Evolutionary conservation across 1,140 invertebrate species (phyloP).

Genomic region (Helicoverpa zea): DNA sequence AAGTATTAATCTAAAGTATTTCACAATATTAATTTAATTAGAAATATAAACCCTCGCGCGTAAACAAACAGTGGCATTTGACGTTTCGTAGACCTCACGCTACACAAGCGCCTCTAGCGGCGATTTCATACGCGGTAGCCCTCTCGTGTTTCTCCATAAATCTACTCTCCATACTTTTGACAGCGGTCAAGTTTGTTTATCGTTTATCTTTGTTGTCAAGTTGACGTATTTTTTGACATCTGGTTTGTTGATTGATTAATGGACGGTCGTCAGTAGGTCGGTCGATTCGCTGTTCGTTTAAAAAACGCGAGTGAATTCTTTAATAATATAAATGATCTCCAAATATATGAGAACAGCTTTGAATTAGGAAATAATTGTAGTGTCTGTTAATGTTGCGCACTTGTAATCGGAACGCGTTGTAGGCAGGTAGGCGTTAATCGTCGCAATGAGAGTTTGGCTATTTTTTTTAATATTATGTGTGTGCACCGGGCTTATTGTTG

Average conservation of each 20-base stretch:
- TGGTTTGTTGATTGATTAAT: conserved; percentile 43
- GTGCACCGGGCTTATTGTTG: conserved; percentile 67
- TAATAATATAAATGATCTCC: conserved; percentile 10
- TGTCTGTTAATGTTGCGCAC: conserved; percentile 24
- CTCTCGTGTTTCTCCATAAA: no score
- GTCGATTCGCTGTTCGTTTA: background rate
- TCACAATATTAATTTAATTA: no score
- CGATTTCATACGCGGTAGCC: no score
- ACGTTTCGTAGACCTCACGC: no score
- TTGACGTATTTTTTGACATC: conserved; percentile 22
- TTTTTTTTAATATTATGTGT: conserved; percentile 73
- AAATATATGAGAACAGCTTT: background rate
- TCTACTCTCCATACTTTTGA: background rate
- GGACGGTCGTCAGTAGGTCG: background rate
- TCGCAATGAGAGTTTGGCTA: conserved; percentile 69
- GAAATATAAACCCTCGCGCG: no score
- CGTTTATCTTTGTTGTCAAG: background rate
- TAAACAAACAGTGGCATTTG: no score
- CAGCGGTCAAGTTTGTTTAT: background rate
- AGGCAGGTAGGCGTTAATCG: conserved; percentile 62
- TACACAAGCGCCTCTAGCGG: no score
- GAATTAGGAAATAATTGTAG: conserved; percentile 4
- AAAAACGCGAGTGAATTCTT: background rate
- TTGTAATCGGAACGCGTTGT: conserved; percentile 17
- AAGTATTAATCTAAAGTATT: no score